Conservation (phyloP, 2,888 invertebrate species). For the Yponomeuta malinellus region DNA sequence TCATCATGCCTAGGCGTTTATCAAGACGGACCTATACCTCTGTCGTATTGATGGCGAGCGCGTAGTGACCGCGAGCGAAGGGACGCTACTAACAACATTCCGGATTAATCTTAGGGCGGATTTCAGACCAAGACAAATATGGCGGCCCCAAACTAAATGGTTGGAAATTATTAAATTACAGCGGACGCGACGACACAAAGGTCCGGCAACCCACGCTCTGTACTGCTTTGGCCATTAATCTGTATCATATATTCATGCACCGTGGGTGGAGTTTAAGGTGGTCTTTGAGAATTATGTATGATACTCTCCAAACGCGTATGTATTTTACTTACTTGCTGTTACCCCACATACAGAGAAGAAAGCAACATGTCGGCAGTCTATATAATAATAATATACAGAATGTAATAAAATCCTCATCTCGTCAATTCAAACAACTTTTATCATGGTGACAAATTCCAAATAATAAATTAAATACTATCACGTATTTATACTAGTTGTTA, state of each 20-base stretch:
- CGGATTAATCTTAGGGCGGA: conserved; percentile 65
- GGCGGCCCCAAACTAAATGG: conserved; percentile 56
- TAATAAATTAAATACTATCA: no score
- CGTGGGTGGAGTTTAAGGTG: neutral
- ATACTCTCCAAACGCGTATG: no score
- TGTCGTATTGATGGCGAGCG: conserved; percentile 25
- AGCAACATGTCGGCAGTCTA: no score
- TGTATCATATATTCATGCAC: conserved; percentile 3
- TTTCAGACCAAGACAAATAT: conserved; percentile 69
- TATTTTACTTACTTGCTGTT: no score
- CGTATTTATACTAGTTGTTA: no score
- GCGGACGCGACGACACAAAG: conserved; percentile 12
- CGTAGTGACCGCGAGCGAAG: conserved; percentile 32
- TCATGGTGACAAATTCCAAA: no score
- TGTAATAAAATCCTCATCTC: no score
- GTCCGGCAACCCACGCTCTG: neutral
- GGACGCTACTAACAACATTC: conserved; percentile 57
- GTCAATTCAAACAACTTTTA: no score
- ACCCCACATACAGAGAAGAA: no score
- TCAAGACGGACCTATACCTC: neutral
- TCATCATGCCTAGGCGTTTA: no score
- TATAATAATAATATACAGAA: no score
- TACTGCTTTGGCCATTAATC: neutral
- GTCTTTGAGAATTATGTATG: no score
- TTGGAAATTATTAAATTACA: conserved; percentile 67